Evolutionary conservation across 53 echinoderm and acorn worm genomes (phyloP), one percentile per base, ranked within the genome.

Genomic region (Echinarachnius parma): DNA sequence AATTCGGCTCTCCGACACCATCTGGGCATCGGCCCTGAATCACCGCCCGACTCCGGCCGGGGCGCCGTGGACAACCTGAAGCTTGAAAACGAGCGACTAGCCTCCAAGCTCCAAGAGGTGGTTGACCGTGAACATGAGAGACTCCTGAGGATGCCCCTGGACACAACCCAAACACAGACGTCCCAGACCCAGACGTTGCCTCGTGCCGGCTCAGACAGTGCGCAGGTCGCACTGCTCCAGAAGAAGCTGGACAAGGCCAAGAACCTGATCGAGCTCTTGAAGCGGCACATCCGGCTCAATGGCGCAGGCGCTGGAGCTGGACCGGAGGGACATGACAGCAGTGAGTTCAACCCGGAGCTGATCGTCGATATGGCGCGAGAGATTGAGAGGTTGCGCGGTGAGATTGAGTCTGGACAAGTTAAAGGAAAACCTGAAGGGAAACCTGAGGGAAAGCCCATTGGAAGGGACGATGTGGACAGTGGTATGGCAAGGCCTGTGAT

Each of bases 301-400:
- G 86, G 68, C 34, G 61, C 78, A n/a, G 75, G 78, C n/a, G 90
- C n/a, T n/a, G n/a, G n/a, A n/a, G n/a, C n/a, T n/a, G n/a, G n/a
- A n/a, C n/a, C 62, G n/a, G 26, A 70, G 10, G 86, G 79, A 4
- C 86, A 86, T 48, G 83, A 75, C 0, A 56, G n/a, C n/a, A n/a
- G 39, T 26, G 77, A 77, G 42, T 98, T 98, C 60, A 91, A 98
- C 58, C 98, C 98, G 25, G 84, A 91, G 64, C 67, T 98, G 61
- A 98, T 98, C 53, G 87, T 98, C 19, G 91, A 98, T 48, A 82
- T 98, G 86, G 98, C 98, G 19, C 68, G 69, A 48, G 98, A 98
- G 59, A 91, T 98, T 63, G 98, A 88, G 69, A 30, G 88, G 19
- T 63, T 98, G 35, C 79, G 72, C 5, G 64, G 37, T 20, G 79